A percentile compares a stretch with the other conserved stretches of the same genome.
These are phyloP conservation scores for Sisyra terminalis DNA, from an alignment of 2,888 invertebrate species.

Conservation along the genomic window DNA sequence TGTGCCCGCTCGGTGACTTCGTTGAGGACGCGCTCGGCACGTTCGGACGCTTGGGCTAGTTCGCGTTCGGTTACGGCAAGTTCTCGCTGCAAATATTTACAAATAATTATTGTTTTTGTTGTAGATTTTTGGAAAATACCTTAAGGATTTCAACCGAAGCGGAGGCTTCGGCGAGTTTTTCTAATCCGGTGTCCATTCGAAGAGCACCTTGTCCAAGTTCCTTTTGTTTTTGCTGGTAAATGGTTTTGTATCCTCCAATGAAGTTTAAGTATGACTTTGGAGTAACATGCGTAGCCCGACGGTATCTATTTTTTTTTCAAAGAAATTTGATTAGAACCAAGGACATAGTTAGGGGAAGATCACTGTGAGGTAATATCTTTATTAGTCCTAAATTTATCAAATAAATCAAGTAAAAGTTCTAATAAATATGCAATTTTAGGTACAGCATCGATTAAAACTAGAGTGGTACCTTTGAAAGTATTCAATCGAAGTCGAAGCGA, in stretches of 20 bases:
- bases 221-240: conserved; percentile 75
- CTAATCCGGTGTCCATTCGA: conserved; percentile 89
- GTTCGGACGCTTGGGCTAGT: conserved; percentile 79
- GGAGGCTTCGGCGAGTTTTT: conserved; percentile 90
- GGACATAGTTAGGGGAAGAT: too few species aligned
- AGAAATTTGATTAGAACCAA: too few species aligned
- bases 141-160: conserved; percentile 84
- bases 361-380: too few species aligned
- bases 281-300: conserved; percentile 89
- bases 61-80: conserved; percentile 91
- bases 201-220: conserved; percentile 80
- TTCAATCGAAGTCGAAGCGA: conserved; percentile 66
- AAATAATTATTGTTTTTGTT: not conserved
- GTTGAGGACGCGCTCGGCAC: conserved; percentile 71
- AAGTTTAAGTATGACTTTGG: conserved; percentile 95
- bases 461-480: conserved; percentile 69
- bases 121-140: conserved; percentile 4
- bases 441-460: too few species aligned
- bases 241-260: conserved; percentile 86
- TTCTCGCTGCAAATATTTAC: conserved; percentile 37
- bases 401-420: too few species aligned
- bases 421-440: too few species aligned
- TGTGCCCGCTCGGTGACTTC: conserved; percentile 88
- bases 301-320: conserved; percentile 40
- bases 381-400: too few species aligned